Base-by-base conservation (phyloP, 2,888 invertebrate species). In the Stenolophus ochropezus region DNA sequence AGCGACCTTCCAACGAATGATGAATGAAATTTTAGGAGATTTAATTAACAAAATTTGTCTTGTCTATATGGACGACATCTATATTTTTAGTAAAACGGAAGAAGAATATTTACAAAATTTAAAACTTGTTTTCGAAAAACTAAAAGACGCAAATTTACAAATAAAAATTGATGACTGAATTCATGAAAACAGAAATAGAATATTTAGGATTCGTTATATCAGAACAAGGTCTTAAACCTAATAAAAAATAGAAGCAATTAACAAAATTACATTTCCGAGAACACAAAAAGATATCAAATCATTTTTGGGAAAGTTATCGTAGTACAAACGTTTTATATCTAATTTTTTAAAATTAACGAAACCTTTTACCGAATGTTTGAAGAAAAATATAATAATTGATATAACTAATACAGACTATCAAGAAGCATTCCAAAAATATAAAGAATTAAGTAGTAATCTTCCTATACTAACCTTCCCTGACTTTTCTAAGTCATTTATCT, bases 231-330 rank as follows among this genome's bases (percentile, higher is more conserved):
- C 4, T 42, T 18, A 73, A 73, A 49, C 51, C 75, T 5, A 80
- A 84, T 51, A 61, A 23, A 83, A 82, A 79, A 53, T 76, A 23
- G 11, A 42, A 76, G 82, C 82, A n/a, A 79, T n/a, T n/a, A n/a
- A n/a, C n/a, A n/a, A n/a, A n/a, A n/a, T n/a, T n/a, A n/a, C n/a
- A n/a, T n/a, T n/a, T n/a, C n/a, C n/a, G n/a, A n/a, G n/a, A n/a
- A n/a, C n/a, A n/a, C n/a, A n/a, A n/a, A n/a, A n/a, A n/a, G n/a
- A n/a, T n/a, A n/a, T n/a, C n/a, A n/a, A n/a, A n/a, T n/a, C n/a
- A n/a, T n/a, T n/a, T n/a, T n/a, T n/a, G n/a, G n/a, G n/a, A n/a
- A n/a, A n/a, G n/a, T n/a, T n/a, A n/a, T n/a, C n/a, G n/a, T n/a
- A n/a, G n/a, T n/a, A n/a, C n/a, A n/a, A n/a, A n/a, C n/a, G n/a